Evolutionary conservation across 35 echinoderm and acorn worm genomes (phyloP).

Genomic region (Apostichopus parvimensis): DNA sequence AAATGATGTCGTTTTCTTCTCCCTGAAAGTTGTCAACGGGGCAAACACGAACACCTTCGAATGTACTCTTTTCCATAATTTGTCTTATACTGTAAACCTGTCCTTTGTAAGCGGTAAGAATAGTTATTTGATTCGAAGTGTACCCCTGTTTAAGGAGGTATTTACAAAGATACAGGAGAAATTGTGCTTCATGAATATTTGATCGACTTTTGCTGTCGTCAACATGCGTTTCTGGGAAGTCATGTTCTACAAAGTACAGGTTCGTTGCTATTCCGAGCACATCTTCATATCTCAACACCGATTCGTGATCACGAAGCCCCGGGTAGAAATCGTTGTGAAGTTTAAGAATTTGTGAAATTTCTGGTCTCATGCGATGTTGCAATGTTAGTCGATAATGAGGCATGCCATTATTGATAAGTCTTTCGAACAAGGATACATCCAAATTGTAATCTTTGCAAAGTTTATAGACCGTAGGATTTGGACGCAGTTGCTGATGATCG

Average conservation of each 20-base stretch:
- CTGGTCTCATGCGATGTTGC: conserved; percentile 92
- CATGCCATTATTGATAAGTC: conserved; percentile 80
- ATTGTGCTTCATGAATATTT: conserved; percentile 76
- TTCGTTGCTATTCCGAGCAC: conserved; percentile 66
- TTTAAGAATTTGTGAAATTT: conserved; percentile 76
- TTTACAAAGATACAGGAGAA: conserved; percentile 67
- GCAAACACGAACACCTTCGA: conserved; percentile 10
- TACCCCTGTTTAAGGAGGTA: conserved; percentile 84
- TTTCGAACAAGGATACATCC: conserved; percentile 89
- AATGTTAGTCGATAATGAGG: conserved; percentile 55
- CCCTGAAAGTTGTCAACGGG: conserved; percentile 78
- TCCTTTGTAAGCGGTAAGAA: conserved; percentile 82
- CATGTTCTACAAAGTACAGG: conserved; percentile 85
- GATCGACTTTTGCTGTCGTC: conserved; percentile 71
- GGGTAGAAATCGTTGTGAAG: conserved; percentile 49
- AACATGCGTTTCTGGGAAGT: conserved; percentile 37
- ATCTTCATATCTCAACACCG: conserved; percentile 48
- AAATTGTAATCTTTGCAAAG: conserved; percentile 76
- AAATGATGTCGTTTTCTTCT: conserved; percentile 88
- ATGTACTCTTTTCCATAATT: conserved; percentile 49
- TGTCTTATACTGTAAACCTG: conserved; percentile 65
- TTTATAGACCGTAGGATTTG: conserved; percentile 85
- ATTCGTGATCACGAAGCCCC: conserved; percentile 66
- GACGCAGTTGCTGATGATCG: conserved; percentile 90
- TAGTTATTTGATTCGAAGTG: conserved; percentile 59